These are phyloP conservation scores for Rhagoletis zephyria DNA, from an alignment of 1,140 invertebrate species.

Conservation along the genomic window DNA sequence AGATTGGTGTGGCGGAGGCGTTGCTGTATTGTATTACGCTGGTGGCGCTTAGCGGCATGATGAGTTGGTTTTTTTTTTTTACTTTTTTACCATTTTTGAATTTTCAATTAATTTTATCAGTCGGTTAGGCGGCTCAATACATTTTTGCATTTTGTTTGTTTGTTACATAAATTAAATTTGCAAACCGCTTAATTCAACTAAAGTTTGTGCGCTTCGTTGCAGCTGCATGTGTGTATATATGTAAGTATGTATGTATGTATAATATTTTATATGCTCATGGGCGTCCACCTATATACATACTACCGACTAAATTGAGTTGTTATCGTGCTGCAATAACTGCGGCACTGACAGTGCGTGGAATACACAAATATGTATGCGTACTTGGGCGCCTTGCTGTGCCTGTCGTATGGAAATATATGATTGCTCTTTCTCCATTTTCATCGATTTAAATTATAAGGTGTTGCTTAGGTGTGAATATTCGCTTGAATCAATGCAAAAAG, in stretches of 20 bases:
- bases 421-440: background rate
- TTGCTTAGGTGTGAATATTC: slow-evolving; percentile 9
- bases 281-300: too few species aligned
- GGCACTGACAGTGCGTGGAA: background rate
- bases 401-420: background rate
- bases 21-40: background rate
- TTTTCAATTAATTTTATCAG: slow-evolving; percentile 29
- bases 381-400: background rate
- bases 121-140: background rate
- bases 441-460: background rate
- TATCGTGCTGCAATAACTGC: background rate
- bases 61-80: background rate
- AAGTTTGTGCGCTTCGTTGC: background rate
- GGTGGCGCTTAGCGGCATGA: slow-evolving; percentile 15
- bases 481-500: background rate
- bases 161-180: slow-evolving; percentile 24
- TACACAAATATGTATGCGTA: background rate
- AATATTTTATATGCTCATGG: background rate
- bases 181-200: slow-evolving; percentile 30
- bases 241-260: background rate
- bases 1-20: slow-evolving; percentile 3
- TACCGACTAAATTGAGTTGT: background rate
- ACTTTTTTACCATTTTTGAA: slow-evolving; percentile 8
- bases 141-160: background rate
- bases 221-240: background rate